Percentiles rank a stretch among this genome's conserved stretches.
Conservation (phyloP, 2,797 vertebrate genomes). For the Orestias chungarensis region DNA sequence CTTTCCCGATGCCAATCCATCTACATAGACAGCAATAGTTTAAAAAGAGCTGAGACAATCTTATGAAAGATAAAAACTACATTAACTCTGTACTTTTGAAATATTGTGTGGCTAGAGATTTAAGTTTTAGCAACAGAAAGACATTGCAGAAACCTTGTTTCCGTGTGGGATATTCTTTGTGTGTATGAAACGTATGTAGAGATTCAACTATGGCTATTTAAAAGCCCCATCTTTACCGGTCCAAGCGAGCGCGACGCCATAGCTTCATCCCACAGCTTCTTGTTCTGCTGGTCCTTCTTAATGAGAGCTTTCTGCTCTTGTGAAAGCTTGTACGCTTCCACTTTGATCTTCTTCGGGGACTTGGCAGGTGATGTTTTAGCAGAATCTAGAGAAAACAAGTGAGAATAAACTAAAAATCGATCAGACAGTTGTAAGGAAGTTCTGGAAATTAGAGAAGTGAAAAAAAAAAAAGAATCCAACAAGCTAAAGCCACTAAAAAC, state of each 20-base stretch:
- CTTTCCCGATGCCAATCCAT: not conserved
- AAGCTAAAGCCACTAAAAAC: conserved; percentile 20
- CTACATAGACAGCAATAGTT: too few species aligned
- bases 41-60: too few species aligned
- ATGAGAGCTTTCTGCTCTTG: conserved; percentile 88
- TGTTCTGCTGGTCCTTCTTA: conserved; percentile 87
- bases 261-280: conserved; percentile 93
- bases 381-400: conserved; percentile 51
- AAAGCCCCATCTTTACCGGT: conserved; percentile 75
- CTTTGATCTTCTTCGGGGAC: conserved; percentile 88
- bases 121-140: not conserved
- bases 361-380: conserved; percentile 72
- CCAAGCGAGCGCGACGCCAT: conserved; percentile 88
- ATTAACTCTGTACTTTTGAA: not conserved
- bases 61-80: not conserved
- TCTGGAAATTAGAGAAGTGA: not conserved
- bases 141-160: not conserved
- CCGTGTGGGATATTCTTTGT: not conserved
- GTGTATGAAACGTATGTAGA: not conserved
- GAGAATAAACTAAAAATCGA: too few species aligned
- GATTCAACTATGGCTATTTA: not conserved
- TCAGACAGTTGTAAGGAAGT: too few species aligned
- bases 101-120: too few species aligned
- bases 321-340: conserved; percentile 90
- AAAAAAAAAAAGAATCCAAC: not conserved